Evolutionary conservation across 1,140 invertebrate genomes (phyloP), one percentile per base, ranked within the genome.

Genomic region (Apis florea): DNA sequence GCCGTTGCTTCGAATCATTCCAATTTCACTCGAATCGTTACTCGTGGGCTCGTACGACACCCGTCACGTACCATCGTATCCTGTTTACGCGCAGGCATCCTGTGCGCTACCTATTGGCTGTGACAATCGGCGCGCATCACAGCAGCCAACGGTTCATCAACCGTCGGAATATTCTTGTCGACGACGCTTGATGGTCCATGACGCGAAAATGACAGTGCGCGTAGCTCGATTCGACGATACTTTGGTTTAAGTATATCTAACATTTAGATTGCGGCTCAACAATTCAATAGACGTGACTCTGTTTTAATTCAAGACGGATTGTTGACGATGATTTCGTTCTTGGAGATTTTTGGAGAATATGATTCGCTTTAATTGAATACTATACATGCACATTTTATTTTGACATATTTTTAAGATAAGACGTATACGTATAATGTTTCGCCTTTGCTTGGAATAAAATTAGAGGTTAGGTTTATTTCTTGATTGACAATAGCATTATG

Each of bases 131-230:
- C 21, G 26, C 11, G 40, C 68, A 69, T 79, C 67, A 79, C 77
- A 13, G 21, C 31, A n/a, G 68, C 31, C 26, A 71, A 64, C 68
- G 26, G 68, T 73, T 71, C 77, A 31, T 79, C 77, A 79, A 5
- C 31, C 58, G 69, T 64, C 58, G 77, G 51, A 72, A 79, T 79
- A 79, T 79, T 73, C 77, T 79, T 79, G 77, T 53, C 64, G 69
- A 54, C 77, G 70, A 64, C 49, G 77, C 77, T 61, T n/a, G 77
- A 79, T 69, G 69, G 53, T 72, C 69, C 49, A 69, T 79, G 70
- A 79, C 69, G 51, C n/a, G 77, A n/a, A 59, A 72, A 73, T 79
- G 77, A 79, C 77, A 64, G 26, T 31, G 8, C 24, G 49, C 72
- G 24, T 49, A 24, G 73, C 59, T 31, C 74, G 51, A 56, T 68